phyloP scores from a whole-genome alignment of 2,888 invertebrate species.

The Eristalis intricaria region DNA sequence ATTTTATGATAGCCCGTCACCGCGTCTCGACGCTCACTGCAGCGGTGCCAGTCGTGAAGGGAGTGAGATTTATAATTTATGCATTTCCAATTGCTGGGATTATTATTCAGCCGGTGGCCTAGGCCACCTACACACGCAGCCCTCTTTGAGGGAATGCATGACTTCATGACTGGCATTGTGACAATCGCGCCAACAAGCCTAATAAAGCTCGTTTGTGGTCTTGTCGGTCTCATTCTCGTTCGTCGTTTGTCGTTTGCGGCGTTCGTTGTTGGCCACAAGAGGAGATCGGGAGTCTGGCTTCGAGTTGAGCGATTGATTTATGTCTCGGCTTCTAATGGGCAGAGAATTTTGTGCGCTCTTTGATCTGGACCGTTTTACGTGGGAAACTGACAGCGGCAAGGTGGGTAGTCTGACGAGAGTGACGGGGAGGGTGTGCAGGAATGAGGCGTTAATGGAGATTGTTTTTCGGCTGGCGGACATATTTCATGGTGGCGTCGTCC shows the following conservation, averaged over 20 bases:
- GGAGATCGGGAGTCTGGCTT: slow-evolving; percentile 34
- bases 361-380: slow-evolving; percentile 54
- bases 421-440: background rate
- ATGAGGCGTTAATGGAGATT: background rate
- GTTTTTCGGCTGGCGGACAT: background rate
- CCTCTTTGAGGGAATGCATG: slow-evolving; percentile 31
- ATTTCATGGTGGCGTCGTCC: background rate
- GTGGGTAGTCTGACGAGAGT: slow-evolving; percentile 16
- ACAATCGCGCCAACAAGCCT: slow-evolving; percentile 63
- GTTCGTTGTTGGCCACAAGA: background rate
- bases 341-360: slow-evolving; percentile 46
- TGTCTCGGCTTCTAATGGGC: slow-evolving; percentile 44
- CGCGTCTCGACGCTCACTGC: background rate
- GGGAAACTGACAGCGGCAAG: slow-evolving; percentile 9
- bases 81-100: slow-evolving; percentile 68
- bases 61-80: slow-evolving; percentile 66
- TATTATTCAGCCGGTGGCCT: slow-evolving; percentile 51
- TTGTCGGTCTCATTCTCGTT: background rate
- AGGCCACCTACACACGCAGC: slow-evolving; percentile 58
- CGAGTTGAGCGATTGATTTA: slow-evolving; percentile 66
- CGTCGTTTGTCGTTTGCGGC: slow-evolving; percentile 1
- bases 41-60: background rate
- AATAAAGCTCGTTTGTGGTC: slow-evolving; percentile 31
- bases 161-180: slow-evolving; percentile 59
- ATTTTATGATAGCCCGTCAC: slow-evolving; percentile 17